Evolutionary conservation across 1,140 invertebrate species (phyloP), one percentile per base, ranked within the genome.

Genomic region (Acromyrmex heyeri): DNA sequence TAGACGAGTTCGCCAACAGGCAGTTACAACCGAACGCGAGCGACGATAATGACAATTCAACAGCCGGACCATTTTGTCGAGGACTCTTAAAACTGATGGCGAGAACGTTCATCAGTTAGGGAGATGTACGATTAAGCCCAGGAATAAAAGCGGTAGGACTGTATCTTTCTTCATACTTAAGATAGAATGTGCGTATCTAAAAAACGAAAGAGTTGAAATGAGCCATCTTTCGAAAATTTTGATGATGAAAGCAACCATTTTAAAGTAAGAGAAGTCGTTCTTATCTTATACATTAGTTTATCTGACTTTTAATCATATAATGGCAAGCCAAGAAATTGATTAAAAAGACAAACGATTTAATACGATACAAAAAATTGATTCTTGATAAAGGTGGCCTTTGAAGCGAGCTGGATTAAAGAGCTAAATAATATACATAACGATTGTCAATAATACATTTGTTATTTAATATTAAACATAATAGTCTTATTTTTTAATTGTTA

Each of bases 1-100:
- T 93, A 93, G 92, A 85, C 82, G 87, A 88, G 87, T 55, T 61
- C 59, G 82, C 88, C 88, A 88, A 85, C 73, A 81, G 30, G 64
- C 88, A 55, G 61, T 55, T 75, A 65, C 65, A 50, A 72, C 67
- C 69, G 50, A 88, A 65, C 30, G 18, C 69, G 53, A 65, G 53
- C 30, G 55, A 44, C 76, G 30, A 83, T 64, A 82, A 70, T 53
- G 67, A 86, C 69, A 27, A 61, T 48, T 82, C 67, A 48, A 82
- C 78, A 8, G n/a, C 18, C 18, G 14, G 55, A 50, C 34, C 18
- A 14, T 61, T 82, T 75, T 61, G 69, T 83, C 69, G 55, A 83
- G 55, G 27, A 83, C 79, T 34, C 69, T 83, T 75, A 24, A 73
- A 75, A 69, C 48, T 83, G 62, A 38, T 65, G 67, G 8, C 38